phyloP scores from a whole-genome alignment of 1,140 invertebrate species.

The Lepidurus packardi region DNA sequence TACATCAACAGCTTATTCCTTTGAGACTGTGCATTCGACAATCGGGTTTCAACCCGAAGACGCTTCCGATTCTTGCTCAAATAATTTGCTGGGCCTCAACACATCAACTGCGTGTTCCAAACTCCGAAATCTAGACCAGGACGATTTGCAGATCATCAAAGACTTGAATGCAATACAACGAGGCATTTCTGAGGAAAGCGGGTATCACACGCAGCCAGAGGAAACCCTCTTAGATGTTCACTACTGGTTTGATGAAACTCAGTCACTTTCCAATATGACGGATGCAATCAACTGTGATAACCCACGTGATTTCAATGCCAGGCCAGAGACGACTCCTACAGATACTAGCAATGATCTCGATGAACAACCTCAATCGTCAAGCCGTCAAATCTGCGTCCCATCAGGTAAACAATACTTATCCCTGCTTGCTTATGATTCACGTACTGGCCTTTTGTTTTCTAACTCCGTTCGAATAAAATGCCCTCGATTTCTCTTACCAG shows the following conservation, averaged over 20 bases:
- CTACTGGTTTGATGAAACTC: neutral
- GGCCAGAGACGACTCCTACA: neutral
- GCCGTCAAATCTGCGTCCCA: neutral
- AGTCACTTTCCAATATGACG: neutral
- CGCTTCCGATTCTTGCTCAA: too few species aligned
- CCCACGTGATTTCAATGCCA: neutral
- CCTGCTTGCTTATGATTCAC: too few species aligned
- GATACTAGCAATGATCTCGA: neutral
- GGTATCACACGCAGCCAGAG: constrained; percentile 28
- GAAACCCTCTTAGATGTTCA: neutral
- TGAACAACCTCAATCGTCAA: neutral
- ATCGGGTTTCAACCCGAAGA: too few species aligned
- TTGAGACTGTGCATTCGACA: too few species aligned
- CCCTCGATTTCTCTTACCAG: constrained; percentile 40
- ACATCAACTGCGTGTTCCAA: neutral
- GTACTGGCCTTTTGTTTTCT: too few species aligned
- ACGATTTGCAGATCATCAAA: neutral
- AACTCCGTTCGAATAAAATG: neutral
- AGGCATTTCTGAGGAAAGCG: constrained; percentile 32
- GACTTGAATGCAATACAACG: constrained; percentile 4
- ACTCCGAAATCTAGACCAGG: neutral
- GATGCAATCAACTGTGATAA: constrained; percentile 5
- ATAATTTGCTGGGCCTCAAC: too few species aligned
- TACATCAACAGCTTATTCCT: too few species aligned
- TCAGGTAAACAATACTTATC: neutral